Base-by-base conservation (phyloP, 2,888 invertebrate genomes). In the Drosophila birchii region DNA sequence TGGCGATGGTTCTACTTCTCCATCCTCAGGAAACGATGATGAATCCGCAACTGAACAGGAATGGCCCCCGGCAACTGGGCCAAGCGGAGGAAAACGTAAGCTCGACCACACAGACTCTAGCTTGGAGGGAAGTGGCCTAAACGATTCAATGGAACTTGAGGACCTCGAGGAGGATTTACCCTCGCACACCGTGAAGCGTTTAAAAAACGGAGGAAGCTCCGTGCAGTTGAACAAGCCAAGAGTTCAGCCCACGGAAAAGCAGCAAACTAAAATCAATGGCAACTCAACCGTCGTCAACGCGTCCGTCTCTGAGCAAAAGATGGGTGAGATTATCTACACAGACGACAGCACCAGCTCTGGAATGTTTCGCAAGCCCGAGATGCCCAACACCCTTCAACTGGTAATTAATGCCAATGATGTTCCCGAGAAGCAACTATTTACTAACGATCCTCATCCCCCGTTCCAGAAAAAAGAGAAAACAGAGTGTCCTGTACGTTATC, bases 1-100 rank as follows among this genome's bases (percentile, higher is more conserved):
- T 12, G 83, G 78, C 1, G 96, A 96, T 29, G 86, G 84, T 6
- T 96, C 96, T 11, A 81, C 82, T n/a, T 84, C 86, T 11, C 85
- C 86, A 9, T 95, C 94, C 8, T 94, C 94, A 23, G 94, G 94
- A 2, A 92, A 90, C 60, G 86, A 82, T n/a, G 82, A 84, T 57
- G 79, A 77, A 16, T 79, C 86, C 0, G 83, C 84, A 5, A 78
- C 76, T 0, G 89, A 86, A 41, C 90, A 88, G 51, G 90, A 91
- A 49, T 90, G 91, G 91, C 64, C 85, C 5, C 69, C 69, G 0
- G 58, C 85, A 11, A 68, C 73, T 5, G 54, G 69, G 39, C 32
- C 79, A 9, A 45, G 45, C 16, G 45, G 45, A 6, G 62, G 92
- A 18, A 94, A 94, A 76, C 91, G 94, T 20, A 93, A 93, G 73